Evolutionary conservation across 2,888 invertebrate genomes (phyloP), one percentile per base, ranked within the genome.

Genomic region (Ferrisia virgata): DNA sequence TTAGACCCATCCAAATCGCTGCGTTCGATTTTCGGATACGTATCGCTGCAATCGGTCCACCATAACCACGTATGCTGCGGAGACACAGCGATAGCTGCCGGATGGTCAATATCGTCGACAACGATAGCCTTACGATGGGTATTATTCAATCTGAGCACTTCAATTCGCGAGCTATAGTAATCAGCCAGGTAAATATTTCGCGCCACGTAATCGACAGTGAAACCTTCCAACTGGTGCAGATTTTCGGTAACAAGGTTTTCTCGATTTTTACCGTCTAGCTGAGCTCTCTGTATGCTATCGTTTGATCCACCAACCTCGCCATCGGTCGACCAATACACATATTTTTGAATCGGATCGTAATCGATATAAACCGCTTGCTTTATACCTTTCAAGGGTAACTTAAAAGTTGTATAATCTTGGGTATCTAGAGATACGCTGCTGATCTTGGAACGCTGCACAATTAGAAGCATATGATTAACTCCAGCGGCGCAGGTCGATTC

Each of bases 31-130:
- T 96, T 96, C 0, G 97, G 95, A 86, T 91, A 91, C 87, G 93
- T 93, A 85, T 94, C 94, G 87, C 93, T 92, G 97, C 97, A 97
- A 88, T 97, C 97, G 0, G 96, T 94, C 97, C 97, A 97, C 89
- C 96, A 97, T 91, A 97, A 92, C 92, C 94, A 93, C 0, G 97
- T 97, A 0, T 93, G 91, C 22, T 93, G 92, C 0, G 98, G 96
- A 81, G 97, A 96, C 0, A 98, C 90, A 0, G 95, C 95, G 85
- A 99, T 95, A 0, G 96, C 98, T 83, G 98, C 90, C 0, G 98
- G 98, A 87, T 97, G 95, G 86, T 94, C 93, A 9, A 98, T 89
- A 85, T 95, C 94, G 86, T 95, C 93, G 88, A 95, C 94, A 86
- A 97, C 93, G 76, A 97, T 89, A 86, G 90, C 90, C 86, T 91